phyloP scores from a whole-genome alignment of 1,140 invertebrate genomes.

The Brachionus paranguensis region DNA sequence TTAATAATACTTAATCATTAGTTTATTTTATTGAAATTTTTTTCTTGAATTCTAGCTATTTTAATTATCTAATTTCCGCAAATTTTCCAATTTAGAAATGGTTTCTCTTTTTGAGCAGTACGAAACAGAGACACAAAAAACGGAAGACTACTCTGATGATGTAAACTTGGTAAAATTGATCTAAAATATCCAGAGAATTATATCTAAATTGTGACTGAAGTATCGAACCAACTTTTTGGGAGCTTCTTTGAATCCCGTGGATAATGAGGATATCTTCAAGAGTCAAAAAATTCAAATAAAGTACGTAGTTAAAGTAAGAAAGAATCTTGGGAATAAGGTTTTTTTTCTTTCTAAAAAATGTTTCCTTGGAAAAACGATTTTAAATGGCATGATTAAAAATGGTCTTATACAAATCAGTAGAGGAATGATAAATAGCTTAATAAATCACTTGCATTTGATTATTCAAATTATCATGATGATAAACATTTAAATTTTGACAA shows the following conservation, averaged over 20 bases:
- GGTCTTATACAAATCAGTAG: neutral
- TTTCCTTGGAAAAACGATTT: too few relatives aligned
- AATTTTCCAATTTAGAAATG: slow-evolving; percentile 17
- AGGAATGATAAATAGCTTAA: neutral
- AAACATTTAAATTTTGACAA: neutral
- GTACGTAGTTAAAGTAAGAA: neutral
- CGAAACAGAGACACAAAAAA: slow-evolving; percentile 35
- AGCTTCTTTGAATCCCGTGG: slow-evolving; percentile 1
- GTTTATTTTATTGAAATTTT: neutral
- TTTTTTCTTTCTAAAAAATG: too few relatives aligned
- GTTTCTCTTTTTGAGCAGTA: slow-evolving; percentile 35
- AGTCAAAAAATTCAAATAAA: slow-evolving; percentile 30
- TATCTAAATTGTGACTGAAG: neutral
- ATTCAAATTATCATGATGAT: neutral
- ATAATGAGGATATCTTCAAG: slow-evolving; percentile 35
- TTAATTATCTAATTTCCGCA: neutral
- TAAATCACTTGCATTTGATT: neutral
- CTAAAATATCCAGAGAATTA: neutral
- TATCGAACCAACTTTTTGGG: neutral
- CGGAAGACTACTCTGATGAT: neutral
- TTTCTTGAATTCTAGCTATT: neutral
- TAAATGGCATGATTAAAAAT: neutral
- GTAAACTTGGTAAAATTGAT: neutral
- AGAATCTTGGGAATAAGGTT: neutral
- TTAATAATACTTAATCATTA: neutral